Evolutionary conservation across 2,888 invertebrate species (phyloP).

Genomic region (Rhamnusium bicolor): DNA sequence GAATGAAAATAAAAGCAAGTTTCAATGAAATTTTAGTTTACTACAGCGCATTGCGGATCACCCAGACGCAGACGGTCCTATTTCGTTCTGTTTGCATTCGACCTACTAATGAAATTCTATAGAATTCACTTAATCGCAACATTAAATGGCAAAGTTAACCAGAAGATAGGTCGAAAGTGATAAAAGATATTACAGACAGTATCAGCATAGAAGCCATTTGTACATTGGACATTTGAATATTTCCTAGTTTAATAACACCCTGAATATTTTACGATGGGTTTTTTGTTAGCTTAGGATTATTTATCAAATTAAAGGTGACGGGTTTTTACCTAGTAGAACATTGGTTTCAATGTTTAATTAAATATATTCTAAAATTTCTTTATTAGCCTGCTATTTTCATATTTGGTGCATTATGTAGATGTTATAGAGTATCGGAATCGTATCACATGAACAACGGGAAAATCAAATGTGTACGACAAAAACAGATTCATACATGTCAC

Average conservation of each 20-base stretch:
- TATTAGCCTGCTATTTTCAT: too few species aligned
- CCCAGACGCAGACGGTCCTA: not conserved
- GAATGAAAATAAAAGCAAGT: conserved; percentile 14
- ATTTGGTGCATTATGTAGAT: too few species aligned
- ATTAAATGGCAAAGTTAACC: conserved; percentile 11
- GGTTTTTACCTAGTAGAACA: not conserved
- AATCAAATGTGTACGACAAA: too few species aligned
- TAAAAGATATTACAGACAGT: not conserved
- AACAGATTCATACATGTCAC: too few species aligned
- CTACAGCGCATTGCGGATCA: conserved; percentile 5
- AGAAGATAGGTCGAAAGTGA: conserved; percentile 5
- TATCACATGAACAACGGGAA: too few species aligned
- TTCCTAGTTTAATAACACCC: not conserved
- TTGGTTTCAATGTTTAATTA: not conserved
- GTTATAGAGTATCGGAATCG: too few species aligned
- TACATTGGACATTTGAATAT: conserved; percentile 7
- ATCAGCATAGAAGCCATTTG: conserved; percentile 1
- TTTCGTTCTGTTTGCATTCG: conserved; percentile 9
- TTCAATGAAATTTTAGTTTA: conserved; percentile 13
- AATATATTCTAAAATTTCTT: too few species aligned
- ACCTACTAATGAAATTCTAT: not conserved
- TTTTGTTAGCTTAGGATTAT: not conserved
- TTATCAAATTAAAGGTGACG: not conserved
- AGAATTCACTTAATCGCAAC: conserved; percentile 3
- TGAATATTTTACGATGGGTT: not conserved